Evolutionary conservation across 2,888 invertebrate genomes (phyloP).

Genomic region (Galeopsomyia nigrocyanea): DNA sequence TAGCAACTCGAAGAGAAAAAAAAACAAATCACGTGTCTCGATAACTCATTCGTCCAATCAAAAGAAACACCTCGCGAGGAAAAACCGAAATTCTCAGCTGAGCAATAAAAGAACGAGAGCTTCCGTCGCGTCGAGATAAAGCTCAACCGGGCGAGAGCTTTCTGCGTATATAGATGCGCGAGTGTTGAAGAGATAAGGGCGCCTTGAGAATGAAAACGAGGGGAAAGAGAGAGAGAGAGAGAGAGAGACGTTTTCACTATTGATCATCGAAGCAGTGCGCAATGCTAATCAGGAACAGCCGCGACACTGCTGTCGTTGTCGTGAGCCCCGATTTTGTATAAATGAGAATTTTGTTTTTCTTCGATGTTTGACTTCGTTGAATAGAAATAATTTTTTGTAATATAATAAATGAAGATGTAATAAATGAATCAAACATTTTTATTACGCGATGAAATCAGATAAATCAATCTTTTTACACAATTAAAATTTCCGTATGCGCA

Average conservation of each 20-base stretch:
- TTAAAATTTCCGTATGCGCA: too few relatives aligned
- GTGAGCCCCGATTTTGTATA: too few relatives aligned
- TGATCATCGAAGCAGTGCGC: conserved; percentile 69
- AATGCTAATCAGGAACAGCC: conserved; percentile 67
- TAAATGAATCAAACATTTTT: too few relatives aligned
- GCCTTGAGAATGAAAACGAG: conserved; percentile 51
- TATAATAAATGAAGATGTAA: too few relatives aligned
- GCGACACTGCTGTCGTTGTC: neutral
- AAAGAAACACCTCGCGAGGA: neutral
- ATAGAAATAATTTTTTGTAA: too few relatives aligned
- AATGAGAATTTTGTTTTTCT: too few relatives aligned
- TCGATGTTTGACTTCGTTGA: too few relatives aligned
- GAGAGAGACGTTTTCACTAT: conserved; percentile 69
- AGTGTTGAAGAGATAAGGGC: conserved; percentile 65
- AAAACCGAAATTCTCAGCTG: conserved; percentile 38
- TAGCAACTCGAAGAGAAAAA: too few relatives aligned
- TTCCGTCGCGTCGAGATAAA: conserved; percentile 52
- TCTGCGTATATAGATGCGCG: conserved; percentile 24
- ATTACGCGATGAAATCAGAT: too few relatives aligned
- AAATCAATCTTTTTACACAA: too few relatives aligned
- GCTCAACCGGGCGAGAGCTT: conserved; percentile 43
- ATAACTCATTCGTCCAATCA: too few relatives aligned
- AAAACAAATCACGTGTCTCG: too few relatives aligned
- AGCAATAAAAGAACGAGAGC: conserved; percentile 49
- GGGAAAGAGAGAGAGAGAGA: conserved; percentile 61